phyloP scores from a whole-genome alignment of 37 sponge, comb jelly and placozoan species.

The Lycopodina hypogea region DNA sequence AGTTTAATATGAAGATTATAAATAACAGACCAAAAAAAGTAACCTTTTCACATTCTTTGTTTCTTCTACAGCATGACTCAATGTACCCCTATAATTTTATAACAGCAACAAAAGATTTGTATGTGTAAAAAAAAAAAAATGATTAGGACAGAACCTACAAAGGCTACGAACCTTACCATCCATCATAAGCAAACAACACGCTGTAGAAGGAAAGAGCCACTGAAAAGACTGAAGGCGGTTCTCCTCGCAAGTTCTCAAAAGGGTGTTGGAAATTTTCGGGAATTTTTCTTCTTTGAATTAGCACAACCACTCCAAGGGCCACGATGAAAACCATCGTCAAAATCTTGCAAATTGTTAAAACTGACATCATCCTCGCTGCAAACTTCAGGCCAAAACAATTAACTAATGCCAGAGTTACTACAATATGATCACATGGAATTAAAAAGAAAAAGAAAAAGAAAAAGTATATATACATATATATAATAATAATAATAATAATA shows the following conservation, averaged over 20 bases:
- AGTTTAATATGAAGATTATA: neutral
- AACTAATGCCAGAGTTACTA: conserved; percentile 50
- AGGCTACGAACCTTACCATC: no score
- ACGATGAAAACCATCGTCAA: conserved; percentile 52
- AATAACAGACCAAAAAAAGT: no score
- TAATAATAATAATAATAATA: no score
- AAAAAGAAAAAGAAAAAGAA: no score
- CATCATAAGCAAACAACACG: no score
- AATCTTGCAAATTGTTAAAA: conserved; percentile 37
- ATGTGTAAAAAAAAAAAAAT: neutral
- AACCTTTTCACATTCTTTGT: conserved; percentile 42
- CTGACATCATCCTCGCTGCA: conserved; percentile 26
- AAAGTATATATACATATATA: no score
- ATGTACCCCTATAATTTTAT: conserved; percentile 39
- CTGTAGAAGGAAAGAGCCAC: no score
- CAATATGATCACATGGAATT: neutral
- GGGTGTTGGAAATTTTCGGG: conserved; percentile 2
- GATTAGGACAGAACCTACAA: no score
- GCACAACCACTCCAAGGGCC: conserved; percentile 24
- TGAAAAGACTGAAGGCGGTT: no score
- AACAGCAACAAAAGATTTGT: conserved; percentile 57
- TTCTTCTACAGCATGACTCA: conserved; percentile 55
- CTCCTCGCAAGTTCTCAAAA: conserved; percentile 1
- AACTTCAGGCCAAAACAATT: conserved; percentile 36
- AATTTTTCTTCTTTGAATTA: conserved; percentile 12